Evolutionary conservation across 1,140 invertebrate species (phyloP), one percentile per base, ranked within the genome.

Genomic region (Andrena cerasifolii): DNA sequence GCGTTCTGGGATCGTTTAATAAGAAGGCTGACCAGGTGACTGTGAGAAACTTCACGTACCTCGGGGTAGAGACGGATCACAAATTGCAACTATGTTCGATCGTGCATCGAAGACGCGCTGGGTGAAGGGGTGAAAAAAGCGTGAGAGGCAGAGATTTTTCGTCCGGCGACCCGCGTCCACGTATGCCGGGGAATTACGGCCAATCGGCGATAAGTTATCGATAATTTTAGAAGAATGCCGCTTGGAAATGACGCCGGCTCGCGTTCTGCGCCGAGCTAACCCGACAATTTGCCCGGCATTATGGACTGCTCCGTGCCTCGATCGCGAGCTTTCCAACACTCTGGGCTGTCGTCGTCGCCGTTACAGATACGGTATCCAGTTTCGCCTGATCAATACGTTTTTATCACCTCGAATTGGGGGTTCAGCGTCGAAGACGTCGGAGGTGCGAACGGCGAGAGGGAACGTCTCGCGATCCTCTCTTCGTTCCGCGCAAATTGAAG

Each of bases 191-290:
- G 76, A 88, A 89, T 89, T 88, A 89, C 70, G 75, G 84, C 66
- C 81, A 86, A 90, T 89, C 78, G 84, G 72, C 87, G 87, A 87
- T 89, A 86, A 89, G 87, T 89, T 89, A 90, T 89, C 88, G 88
- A 85, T 82, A 76, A 88, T 89, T 89, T 90, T 85, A 81, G 82
- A 89, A 89, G 84, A 88, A 84, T 77, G 79, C 78, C 84, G 87
- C 59, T 70, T 82, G 86, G 78, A 87, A 83, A 80, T 84, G 78
- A 88, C 83, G 87, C 73, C 43, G 73, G 58, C 53, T 63, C 76
- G 70, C 78, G 72, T 73, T 71, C 70, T 77, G 78, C 78, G 65
- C 74, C 59, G 68, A 54, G 54, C 79, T 66, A 80, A 89, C 82
- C 85, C 88, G 78, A 90, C 86, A 89, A 90, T 90, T 90, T 89